Evolutionary conservation across 1,140 invertebrate genomes (phyloP), one percentile per base, ranked within the genome.

Genomic region (Procambarus clarkii): DNA sequence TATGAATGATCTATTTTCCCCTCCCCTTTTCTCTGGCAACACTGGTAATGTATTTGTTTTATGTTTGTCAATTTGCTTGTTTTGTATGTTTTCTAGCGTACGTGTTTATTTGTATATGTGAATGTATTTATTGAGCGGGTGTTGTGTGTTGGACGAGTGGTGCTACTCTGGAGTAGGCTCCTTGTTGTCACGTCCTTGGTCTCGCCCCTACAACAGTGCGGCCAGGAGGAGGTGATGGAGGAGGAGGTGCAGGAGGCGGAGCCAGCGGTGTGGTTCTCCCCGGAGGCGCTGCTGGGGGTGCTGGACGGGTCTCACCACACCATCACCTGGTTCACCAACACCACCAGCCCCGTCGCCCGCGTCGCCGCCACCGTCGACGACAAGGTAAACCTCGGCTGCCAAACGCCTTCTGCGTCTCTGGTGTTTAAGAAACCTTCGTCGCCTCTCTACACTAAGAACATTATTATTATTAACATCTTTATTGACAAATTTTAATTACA

Each of bases 281-380:
- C 74, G 9, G 74, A 54, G 76, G 34, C 3, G 9, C 48, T 76
- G n/a, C 50, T 74, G 7, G n/a, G 21, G 11, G 71, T 78, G 18
- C 15, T 44, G 54, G 85, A 86, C 18, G 48, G 46, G 2, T 58
- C 46, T 3, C 44, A 69, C 21, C 18, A 48, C 71, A 5, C 9
- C 0, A 46, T 86, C 5, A 78, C 24, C 18, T 86, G 85, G 85
- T 78, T 74, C 54, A 78, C 85, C n/a, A 78, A 86, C 44, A n/a
- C 45, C 50, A 60, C 74, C 2, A 48, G 7, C 24, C 18, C 5
- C 24, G 34, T 58, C 0, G 74, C 54, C 11, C 48, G 44, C 3
- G 85, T 86, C 44, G 9, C 11, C 1, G 48, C 76, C 4, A 11
- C 3, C n/a, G 58, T 78, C 46, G 44, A 34, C 1, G 50, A 86